Conservation (phyloP, 2,797 vertebrate species). For the Ctenopoma kingsleyae region DNA sequence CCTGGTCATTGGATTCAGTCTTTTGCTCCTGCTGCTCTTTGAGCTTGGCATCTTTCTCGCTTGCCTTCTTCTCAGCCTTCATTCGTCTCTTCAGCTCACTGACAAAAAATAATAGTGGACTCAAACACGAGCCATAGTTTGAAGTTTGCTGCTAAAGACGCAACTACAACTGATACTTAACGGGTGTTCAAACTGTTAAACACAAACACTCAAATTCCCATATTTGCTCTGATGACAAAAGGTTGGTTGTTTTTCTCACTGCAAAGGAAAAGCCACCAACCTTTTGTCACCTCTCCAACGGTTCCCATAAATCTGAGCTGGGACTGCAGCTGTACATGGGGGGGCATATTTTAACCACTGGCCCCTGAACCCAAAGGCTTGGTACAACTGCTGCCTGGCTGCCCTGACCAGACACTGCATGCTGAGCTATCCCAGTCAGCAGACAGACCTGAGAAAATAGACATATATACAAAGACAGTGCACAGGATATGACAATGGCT, state of each 20-base stretch:
- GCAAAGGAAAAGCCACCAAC: slow-evolving; percentile 91
- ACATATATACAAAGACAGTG: slow-evolving; percentile 68
- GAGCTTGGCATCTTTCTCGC: slow-evolving; percentile 91
- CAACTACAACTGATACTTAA: neutral
- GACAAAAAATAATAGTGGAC: slow-evolving; percentile 10
- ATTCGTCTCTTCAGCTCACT: slow-evolving; percentile 96
- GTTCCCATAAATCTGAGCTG: slow-evolving; percentile 83
- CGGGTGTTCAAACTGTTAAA: neutral
- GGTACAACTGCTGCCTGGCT: slow-evolving; percentile 86
- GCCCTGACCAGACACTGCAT: slow-evolving; percentile 89
- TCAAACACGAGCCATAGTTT: slow-evolving; percentile 19
- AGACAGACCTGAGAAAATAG: slow-evolving; percentile 86
- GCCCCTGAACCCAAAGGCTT: slow-evolving; percentile 83
- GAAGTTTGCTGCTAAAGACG: neutral
- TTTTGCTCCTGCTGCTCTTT: slow-evolving; percentile 81
- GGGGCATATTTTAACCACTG: slow-evolving; percentile 84
- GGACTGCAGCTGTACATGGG: slow-evolving; percentile 79
- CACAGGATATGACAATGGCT: slow-evolving; percentile 40
- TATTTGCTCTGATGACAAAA: slow-evolving; percentile 79
- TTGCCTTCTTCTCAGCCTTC: slow-evolving; percentile 94
- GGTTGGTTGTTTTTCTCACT: slow-evolving; percentile 85
- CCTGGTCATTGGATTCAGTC: slow-evolving; percentile 87
- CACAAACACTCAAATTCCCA: neutral
- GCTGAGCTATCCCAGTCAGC: slow-evolving; percentile 83
- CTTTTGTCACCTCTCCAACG: slow-evolving; percentile 91